A percentile compares a stretch with the other conserved stretches of the same genome.
Conservation (phyloP, 2,888 invertebrate genomes). For the Apotomis betuletana region DNA sequence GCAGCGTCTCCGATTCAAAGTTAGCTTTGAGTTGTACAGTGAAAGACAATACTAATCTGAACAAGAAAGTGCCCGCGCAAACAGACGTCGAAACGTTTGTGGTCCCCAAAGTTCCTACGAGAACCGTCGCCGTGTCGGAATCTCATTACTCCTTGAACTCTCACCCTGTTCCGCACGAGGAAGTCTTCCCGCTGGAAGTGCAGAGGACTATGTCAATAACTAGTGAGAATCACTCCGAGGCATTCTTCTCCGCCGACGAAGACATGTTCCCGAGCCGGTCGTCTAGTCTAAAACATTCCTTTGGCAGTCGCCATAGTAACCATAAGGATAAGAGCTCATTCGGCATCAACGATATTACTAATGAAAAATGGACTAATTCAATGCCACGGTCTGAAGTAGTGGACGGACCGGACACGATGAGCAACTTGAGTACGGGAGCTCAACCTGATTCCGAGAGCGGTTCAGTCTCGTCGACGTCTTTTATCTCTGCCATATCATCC, state of each 20-base stretch:
- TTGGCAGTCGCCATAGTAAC: constrained; percentile 76
- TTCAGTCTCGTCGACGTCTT: constrained; percentile 92
- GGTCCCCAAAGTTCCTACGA: constrained; percentile 73
- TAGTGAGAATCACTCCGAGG: constrained; percentile 95
- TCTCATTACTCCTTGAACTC: constrained; percentile 87
- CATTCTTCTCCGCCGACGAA: constrained; percentile 97
- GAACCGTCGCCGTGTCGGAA: constrained; percentile 85
- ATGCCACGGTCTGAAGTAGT: constrained; percentile 66
- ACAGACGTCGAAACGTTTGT: constrained; percentile 64
- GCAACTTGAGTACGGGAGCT: constrained; percentile 71
- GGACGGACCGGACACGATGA: constrained; percentile 72
- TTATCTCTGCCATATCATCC: constrained; percentile 95
- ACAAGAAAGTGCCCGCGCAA: constrained; percentile 59
- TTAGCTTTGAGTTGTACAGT: constrained; percentile 90
- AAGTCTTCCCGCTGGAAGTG: constrained; percentile 84
- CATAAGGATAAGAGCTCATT: constrained; percentile 83
- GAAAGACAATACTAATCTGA: constrained; percentile 72
- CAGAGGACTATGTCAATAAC: constrained; percentile 94
- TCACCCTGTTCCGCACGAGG: constrained; percentile 82
- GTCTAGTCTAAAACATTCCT: constrained; percentile 87
- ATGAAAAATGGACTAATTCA: constrained; percentile 73
- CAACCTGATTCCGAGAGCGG: constrained; percentile 89
- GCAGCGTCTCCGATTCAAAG: constrained; percentile 93
- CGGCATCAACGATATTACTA: constrained; percentile 73
- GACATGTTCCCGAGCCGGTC: constrained; percentile 89